Evolutionary conservation across 1,140 invertebrate species (phyloP).

Genomic region (Lutraria rhynchaena): DNA sequence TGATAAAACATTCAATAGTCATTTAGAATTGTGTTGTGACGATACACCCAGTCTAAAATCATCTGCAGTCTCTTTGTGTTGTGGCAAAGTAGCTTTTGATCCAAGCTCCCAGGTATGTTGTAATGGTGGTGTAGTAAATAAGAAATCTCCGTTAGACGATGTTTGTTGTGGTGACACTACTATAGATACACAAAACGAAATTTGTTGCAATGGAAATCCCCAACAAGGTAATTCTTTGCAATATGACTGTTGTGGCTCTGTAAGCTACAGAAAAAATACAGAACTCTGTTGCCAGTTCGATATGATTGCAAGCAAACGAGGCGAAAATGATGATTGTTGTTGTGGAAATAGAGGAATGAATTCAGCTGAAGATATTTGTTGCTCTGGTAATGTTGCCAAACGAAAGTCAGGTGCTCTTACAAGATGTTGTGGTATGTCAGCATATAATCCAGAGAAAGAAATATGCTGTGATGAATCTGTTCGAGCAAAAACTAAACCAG

Average conservation of each 20-base stretch:
- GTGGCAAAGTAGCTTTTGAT: conserved; percentile 14
- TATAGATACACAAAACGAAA: conserved; percentile 17
- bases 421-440: conserved; percentile 11
- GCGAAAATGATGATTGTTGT: conserved; percentile 30
- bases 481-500: not conserved
- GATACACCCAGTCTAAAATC: not conserved
- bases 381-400: not conserved
- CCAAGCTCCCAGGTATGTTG: conserved; percentile 18
- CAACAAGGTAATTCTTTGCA: not conserved
- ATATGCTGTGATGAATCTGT: conserved; percentile 11
- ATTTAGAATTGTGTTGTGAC: conserved; percentile 29
- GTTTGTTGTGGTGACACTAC: conserved; percentile 31
- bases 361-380: conserved; percentile 10
- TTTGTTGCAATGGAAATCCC: conserved; percentile 23
- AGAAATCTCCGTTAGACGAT: conserved; percentile 9
- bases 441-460: conserved; percentile 5
- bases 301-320: not conserved
- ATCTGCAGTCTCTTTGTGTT: not conserved
- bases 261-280: conserved; percentile 9
- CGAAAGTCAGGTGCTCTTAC: not conserved
- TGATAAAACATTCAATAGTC: conserved; percentile 16
- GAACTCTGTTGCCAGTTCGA: conserved; percentile 11
- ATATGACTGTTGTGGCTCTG: conserved; percentile 13
- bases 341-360: conserved; percentile 43
- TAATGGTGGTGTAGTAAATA: not conserved